A percentile compares a stretch with the other conserved stretches of the same genome.
Conservation (phyloP, 2,113 vertebrate genomes). For the Chrysochloris asiatica region DNA sequence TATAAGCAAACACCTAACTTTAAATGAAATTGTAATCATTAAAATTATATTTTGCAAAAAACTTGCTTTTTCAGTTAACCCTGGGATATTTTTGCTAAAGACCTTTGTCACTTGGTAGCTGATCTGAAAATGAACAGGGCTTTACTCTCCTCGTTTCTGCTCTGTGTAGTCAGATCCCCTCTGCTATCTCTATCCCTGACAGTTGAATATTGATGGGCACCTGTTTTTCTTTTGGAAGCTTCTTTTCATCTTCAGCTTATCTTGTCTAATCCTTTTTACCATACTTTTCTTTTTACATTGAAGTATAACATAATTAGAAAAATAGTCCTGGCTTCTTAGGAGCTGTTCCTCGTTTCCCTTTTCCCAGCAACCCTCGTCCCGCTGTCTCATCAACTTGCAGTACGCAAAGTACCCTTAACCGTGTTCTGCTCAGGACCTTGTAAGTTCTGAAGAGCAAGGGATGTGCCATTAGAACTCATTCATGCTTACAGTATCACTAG, state of each 20-base stretch:
- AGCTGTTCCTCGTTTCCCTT: not conserved
- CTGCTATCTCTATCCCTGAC: not conserved
- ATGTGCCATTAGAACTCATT: not conserved
- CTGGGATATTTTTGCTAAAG: not conserved
- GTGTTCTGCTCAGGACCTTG: not conserved
- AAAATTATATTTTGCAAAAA: not conserved
- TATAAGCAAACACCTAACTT: not conserved
- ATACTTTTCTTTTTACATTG: not conserved
- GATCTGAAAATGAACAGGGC: not conserved
- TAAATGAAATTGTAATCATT: constrained; percentile 14
- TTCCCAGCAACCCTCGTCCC: not conserved
- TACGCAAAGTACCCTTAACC: not conserved
- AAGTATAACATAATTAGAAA: not conserved
- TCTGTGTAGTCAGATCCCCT: not conserved
- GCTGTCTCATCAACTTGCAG: fast-evolving
- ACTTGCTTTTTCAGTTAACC: not conserved
- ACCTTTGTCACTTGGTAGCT: not conserved
- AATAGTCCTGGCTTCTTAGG: not conserved
- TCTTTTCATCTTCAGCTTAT: not conserved
- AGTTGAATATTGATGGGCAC: not conserved
- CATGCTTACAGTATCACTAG: not conserved
- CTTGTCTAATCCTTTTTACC: not conserved
- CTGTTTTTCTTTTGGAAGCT: not conserved
- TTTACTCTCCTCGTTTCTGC: not conserved
- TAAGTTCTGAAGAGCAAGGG: not conserved